Evolutionary conservation across 2,888 invertebrate species (phyloP), one percentile per base, ranked within the genome.

Genomic region (Sarcophaga caerulescens): DNA sequence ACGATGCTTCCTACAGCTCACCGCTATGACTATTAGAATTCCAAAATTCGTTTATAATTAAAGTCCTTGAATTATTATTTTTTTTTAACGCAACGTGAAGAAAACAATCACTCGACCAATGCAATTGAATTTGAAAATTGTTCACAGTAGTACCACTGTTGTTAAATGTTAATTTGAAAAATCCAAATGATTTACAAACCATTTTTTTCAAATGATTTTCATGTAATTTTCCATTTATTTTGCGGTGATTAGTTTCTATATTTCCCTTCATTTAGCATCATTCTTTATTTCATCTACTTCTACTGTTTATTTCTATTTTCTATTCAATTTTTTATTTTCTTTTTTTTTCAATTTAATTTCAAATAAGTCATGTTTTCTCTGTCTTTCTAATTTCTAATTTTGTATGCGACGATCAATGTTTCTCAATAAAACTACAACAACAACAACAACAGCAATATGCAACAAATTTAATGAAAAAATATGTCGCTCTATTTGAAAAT

Each of bases 401-500:
- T 47, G 84, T 84, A 86, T 35, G 1, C 35, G 6, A 1, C 35
- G 35, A 35, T 81, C 81, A 81, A 77, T 35, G 84, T 86, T 86
- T 86, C 86, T 84, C 86, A 86, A 86, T 81, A 84, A 82, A 82
- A 80, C 2, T 62, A 21, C 44, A 62, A 45, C 52, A 68, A 68
- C 57, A 68, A 25, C n/a, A 45, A 44, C 44, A 68, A n/a, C 59
- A 21, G 19, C 44, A 71, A 73, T 14, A 14, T 14, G 4, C 11
- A 47, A 47, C 47, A 60, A 60, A 65, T 45, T 44, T 57, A 75
- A 70, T 23, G 52, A 21, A 60, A 71, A 77, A 57, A 83, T 75
- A 81, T 86, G 86, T 86, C 84, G 86, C 86, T 84, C 86, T 86
- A 86, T 75, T 81, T 78, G 77, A 74, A 78, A 57, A 35, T 65